phyloP scores from a whole-genome alignment of 2,797 vertebrate species.

The Spheniscus humboldti region DNA sequence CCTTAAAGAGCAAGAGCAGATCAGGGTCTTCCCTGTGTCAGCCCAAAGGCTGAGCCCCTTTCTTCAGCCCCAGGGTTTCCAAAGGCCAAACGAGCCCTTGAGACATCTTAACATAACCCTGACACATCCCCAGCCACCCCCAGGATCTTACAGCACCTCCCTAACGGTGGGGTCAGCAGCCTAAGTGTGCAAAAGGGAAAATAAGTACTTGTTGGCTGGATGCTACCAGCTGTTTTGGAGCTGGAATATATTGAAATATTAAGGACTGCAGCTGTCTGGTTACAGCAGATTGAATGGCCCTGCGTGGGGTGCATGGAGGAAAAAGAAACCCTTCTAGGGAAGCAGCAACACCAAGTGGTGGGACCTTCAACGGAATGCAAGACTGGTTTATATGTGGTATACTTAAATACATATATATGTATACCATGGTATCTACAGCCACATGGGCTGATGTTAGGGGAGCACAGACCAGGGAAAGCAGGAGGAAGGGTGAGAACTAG shows the following conservation, averaged over 20 bases:
- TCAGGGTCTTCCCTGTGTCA: not conserved
- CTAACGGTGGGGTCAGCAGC: not conserved
- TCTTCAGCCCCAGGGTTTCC: not conserved
- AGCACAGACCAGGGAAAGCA: not conserved
- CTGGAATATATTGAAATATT: not conserved
- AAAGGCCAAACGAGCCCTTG: not conserved
- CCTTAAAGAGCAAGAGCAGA: not conserved
- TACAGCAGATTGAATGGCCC: not conserved
- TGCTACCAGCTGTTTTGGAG: not conserved
- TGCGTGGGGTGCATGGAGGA: not conserved
- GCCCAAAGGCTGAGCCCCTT: not conserved
- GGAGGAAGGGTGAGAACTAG: not conserved
- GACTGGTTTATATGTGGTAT: not conserved
- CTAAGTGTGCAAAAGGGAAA: not conserved
- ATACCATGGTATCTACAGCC: not conserved
- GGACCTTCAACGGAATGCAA: not conserved
- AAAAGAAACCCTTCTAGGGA: not conserved
- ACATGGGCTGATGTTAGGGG: not conserved
- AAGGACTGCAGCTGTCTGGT: not conserved
- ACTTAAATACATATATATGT: not conserved
- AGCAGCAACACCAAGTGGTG: not conserved
- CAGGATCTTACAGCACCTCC: not conserved
- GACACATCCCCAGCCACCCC: accelerated
- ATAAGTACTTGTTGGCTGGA: not conserved
- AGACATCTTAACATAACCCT: not conserved